Evolutionary conservation across 2,113 vertebrate genomes (phyloP).

Genomic region (Centrocercus urophasianus): DNA sequence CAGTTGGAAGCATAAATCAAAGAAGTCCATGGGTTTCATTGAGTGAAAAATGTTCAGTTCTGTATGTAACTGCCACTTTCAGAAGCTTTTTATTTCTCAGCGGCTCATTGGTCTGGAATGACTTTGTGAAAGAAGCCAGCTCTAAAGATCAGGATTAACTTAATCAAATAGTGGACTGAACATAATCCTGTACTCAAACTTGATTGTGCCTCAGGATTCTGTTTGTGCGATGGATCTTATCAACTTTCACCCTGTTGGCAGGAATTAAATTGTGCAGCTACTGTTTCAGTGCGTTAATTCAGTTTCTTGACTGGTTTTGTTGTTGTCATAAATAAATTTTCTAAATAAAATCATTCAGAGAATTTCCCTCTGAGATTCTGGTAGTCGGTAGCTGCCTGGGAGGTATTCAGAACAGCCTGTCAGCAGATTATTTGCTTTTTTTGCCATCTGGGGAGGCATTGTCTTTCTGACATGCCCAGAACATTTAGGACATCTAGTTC

Average conservation of each 20-base stretch:
- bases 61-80: slow-evolving; percentile 40
- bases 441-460: not conserved
- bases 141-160: slow-evolving; percentile 53
- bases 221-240: slow-evolving; percentile 9
- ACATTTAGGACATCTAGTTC: not conserved
- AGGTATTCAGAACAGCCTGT: slow-evolving; percentile 1
- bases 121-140: slow-evolving; percentile 39
- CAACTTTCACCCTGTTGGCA: not conserved
- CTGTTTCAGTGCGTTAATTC: not conserved
- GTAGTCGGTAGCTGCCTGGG: not conserved
- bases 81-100: slow-evolving; percentile 21
- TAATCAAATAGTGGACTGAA: slow-evolving; percentile 47
- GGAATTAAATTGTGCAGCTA: not conserved
- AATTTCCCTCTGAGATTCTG: not conserved
- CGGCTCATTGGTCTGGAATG: slow-evolving; percentile 40
- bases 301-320: not conserved
- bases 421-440: slow-evolving; percentile 4
- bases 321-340: not conserved
- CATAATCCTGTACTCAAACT: slow-evolving; percentile 32
- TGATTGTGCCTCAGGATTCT: not conserved
- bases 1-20: slow-evolving; percentile 14
- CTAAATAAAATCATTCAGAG: not conserved
- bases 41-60: slow-evolving; percentile 45
- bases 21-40: not conserved
- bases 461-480: not conserved